phyloP scores from a whole-genome alignment of 2,113 vertebrate genomes.

The Jaculus jaculus region DNA sequence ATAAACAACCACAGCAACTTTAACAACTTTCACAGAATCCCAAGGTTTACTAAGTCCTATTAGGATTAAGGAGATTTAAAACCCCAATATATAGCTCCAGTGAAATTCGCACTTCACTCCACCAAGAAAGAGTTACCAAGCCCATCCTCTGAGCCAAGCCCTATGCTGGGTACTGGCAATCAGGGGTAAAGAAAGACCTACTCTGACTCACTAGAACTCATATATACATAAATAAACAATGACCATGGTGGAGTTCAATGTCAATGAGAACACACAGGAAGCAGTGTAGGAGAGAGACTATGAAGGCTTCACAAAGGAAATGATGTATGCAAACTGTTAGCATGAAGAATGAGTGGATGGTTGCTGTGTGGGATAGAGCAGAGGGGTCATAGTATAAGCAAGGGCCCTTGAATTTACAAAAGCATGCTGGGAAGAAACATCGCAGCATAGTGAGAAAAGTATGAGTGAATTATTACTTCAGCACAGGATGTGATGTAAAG shows the following conservation, averaged over 20 bases:
- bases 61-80: background rate
- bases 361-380: background rate
- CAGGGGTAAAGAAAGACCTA: conserved; percentile 20
- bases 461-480: conserved; percentile 2
- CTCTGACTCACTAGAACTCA: background rate
- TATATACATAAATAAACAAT: background rate
- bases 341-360: conserved; percentile 3
- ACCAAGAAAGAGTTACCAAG: conserved; percentile 9
- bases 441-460: background rate
- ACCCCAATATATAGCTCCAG: background rate
- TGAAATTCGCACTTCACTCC: conserved; percentile 25
- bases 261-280: background rate
- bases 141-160: background rate
- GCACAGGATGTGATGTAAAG: background rate
- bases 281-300: background rate
- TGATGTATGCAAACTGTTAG: background rate
- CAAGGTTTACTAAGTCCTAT: conserved; percentile 25
- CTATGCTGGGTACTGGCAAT: background rate
- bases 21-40: conserved; percentile 18
- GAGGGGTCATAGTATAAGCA: background rate
- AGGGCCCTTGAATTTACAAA: background rate
- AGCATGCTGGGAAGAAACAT: background rate
- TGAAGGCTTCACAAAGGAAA: conserved; percentile 30
- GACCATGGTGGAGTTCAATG: background rate
- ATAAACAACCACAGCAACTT: background rate